Conservation (phyloP, 2,797 vertebrate genomes). For the Mareca penelope region DNA sequence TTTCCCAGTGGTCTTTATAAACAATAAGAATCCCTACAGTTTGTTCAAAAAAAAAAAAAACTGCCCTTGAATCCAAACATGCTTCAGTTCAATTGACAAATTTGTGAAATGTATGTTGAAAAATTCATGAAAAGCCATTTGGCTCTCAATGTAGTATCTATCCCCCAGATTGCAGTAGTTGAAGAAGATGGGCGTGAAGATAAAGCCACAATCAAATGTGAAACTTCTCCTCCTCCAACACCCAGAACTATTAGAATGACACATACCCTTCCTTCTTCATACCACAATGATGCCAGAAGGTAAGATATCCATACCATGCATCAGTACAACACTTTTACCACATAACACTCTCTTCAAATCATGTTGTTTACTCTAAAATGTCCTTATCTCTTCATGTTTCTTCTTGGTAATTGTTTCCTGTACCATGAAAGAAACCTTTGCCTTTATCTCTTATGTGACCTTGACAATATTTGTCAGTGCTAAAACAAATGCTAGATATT, state of each 20-base stretch:
- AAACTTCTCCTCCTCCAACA: conserved; percentile 96
- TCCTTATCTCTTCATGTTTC: neutral
- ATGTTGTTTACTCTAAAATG: neutral
- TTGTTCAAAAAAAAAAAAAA: neutral
- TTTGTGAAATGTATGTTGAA: neutral
- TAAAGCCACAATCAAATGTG: conserved; percentile 99
- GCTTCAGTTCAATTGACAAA: neutral
- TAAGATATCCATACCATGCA: conserved; percentile 17
- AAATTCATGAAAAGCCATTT: neutral
- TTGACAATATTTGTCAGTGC: neutral
- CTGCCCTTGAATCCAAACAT: neutral
- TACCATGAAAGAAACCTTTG: neutral
- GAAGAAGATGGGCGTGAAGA: conserved; percentile 97
- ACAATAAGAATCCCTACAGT: neutral
- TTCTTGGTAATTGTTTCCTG: neutral
- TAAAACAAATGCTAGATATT: neutral
- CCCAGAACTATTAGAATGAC: conserved; percentile 96
- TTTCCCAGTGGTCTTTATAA: neutral
- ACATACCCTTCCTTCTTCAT: conserved; percentile 94
- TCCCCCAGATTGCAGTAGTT: conserved; percentile 88
- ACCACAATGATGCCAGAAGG: conserved; percentile 95
- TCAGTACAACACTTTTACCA: neutral
- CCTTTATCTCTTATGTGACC: neutral
- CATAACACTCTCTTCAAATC: neutral
- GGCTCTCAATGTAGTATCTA: neutral